phyloP scores from a whole-genome alignment of 2,797 vertebrate genomes.

The Gallirallus australis region DNA sequence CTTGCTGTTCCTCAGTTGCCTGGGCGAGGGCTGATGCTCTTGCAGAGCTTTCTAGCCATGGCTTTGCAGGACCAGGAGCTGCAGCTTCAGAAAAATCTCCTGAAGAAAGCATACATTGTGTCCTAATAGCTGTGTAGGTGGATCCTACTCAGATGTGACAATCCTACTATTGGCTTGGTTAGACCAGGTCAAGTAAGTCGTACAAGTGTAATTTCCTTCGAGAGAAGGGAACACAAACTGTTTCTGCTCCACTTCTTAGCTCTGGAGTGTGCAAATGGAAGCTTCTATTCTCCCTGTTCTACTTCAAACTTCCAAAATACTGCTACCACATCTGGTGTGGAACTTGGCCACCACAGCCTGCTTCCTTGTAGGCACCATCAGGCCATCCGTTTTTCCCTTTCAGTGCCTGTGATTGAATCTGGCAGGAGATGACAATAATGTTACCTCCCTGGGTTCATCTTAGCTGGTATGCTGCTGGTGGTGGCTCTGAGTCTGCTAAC shows the following conservation, averaged over 20 bases:
- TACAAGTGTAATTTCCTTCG: not conserved
- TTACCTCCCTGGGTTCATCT: rapidly evolving
- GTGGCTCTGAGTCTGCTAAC: not conserved
- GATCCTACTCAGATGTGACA: not conserved
- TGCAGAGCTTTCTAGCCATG: not conserved
- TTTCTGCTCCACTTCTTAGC: not conserved
- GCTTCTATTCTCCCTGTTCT: not conserved
- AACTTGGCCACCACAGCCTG: not conserved
- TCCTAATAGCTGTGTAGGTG: not conserved
- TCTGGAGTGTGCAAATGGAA: not conserved
- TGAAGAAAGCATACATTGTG: not conserved
- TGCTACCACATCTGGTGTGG: not conserved
- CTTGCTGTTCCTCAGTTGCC: not conserved
- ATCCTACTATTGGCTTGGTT: not conserved
- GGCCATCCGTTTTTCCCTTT: not conserved
- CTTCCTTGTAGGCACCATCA: not conserved
- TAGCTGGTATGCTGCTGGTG: not conserved
- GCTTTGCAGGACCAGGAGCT: not conserved
- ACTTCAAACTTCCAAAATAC: not conserved
- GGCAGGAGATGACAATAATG: rapidly evolving
- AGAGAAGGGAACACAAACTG: not conserved
- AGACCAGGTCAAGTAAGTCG: not conserved
- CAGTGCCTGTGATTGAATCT: not conserved
- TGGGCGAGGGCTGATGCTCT: not conserved
- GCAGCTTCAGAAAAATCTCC: not conserved